Evolutionary conservation across 2,797 vertebrate species (phyloP), one percentile per base, ranked within the genome.

Genomic region (Mormyrops boulengeri): DNA sequence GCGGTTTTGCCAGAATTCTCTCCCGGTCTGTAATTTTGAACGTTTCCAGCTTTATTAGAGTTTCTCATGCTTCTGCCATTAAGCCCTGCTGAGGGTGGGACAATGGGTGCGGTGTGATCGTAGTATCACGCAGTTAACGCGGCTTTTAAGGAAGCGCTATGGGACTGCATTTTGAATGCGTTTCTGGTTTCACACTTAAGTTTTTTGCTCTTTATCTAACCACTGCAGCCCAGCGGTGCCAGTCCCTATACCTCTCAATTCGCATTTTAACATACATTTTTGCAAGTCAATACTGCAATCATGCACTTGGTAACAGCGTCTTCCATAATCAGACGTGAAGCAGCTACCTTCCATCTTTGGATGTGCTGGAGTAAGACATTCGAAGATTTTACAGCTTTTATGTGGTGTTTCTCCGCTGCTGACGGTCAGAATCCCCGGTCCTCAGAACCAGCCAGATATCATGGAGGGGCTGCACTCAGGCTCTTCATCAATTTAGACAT

Each of bases 401-500:
- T 30, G 17, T 22, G 60, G 82, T 8, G 84, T 60, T 53, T 5
- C 50, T 30, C 26, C 17, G 17, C 53, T 11, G n/a, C 26, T 34
- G 60, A 49, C 1, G 34, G 85, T 44, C 60, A 49, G n/a, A 14
- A 34, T 66, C 52, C 9, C 30, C 1, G 2, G 3, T 4, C 41
- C 47, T 86, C 55, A 30, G 47, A 49, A 85, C 4, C n/a, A 85
- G 17, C 47, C 22, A 17, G 8, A 89, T 69, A 53, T 49, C 82
- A 86, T 69, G 82, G 53, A 50, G 55, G 47, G 49, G 82, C 55
- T 19, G 82, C 26, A 34, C 22, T 66, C 44, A 12, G 41, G 44
- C 82, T 52, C 55, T 26, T 62, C 82, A 57, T 85, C 82, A 85
- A 53, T 49, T 69, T 8, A 57, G 89, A 89, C 55, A 22, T 86